Base-by-base conservation (phyloP, 2,888 invertebrate genomes). In the Caenorhabditis wallacei region DNA sequence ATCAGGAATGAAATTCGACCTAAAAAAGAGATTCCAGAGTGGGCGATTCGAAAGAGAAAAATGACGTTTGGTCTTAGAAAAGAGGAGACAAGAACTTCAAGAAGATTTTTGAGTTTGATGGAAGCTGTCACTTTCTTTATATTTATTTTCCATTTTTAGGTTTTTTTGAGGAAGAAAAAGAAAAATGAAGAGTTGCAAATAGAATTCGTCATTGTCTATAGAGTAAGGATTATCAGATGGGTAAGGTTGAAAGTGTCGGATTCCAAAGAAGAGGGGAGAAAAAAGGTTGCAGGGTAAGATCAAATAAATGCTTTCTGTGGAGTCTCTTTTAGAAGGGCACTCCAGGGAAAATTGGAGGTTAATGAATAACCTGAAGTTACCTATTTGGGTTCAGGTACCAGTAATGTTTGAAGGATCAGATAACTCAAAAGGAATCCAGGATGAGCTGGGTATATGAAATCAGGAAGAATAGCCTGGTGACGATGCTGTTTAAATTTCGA, bases 1-100 rank as follows among this genome's bases (percentile, higher is more conserved):
- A 56, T 69, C 57, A 69, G 26, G n/a, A 24, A 57, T 70, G 70
- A 70, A 70, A 70, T 70, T 70, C 22, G 70, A 70, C 57, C 70
- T 57, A 53, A 24, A 7, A 48, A 3, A n/a, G 46, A 43, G 13
- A 2, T 5, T 30, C 30, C 46, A 48, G 8, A 13, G 46, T 48
- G 46, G 46, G 46, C 46, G 46, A 48, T 18, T n/a, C 18, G 18
- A 18, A 48, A 43, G 43, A 13, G 2, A 48, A 48, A 48, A n/a
- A 48, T 48, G 46, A 48, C 46, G 46, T 48, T 48, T 48, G 11
- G 43, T 43, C 43, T 43, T 13, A 43, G 11, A 5, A 13, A 43
- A 10, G 43, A 43, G 11, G 43, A 43, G 16, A 30, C 30, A 30
- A 30, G 13, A 40, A 40, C 16, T 40, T 13, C 18, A 48, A 48